These are phyloP conservation scores for Drosophila rhopaloa DNA, from an alignment of 1,140 invertebrate genomes.

Conservation along the genomic window DNA sequence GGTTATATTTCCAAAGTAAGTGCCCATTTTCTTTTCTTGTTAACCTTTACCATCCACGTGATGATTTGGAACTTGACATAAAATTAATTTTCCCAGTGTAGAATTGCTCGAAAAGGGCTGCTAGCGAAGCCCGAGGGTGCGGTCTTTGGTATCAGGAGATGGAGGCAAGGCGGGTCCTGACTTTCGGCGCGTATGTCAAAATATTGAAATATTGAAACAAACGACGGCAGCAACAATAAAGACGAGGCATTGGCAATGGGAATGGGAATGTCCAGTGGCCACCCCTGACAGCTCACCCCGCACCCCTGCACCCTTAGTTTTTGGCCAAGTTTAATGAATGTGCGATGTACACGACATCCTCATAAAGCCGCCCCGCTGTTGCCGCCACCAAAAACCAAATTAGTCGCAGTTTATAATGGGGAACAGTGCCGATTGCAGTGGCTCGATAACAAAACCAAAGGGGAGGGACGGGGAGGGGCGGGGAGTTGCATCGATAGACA, in stretches of 20 bases:
- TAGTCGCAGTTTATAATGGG: conserved; percentile 60
- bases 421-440: conserved; percentile 58
- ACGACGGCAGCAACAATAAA: conserved; percentile 49
- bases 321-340: conserved; percentile 72
- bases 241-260: conserved; percentile 28
- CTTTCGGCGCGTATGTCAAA: conserved; percentile 77
- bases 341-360: conserved; percentile 77
- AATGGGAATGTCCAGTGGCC: conserved; percentile 19
- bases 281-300: conserved; percentile 6
- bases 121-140: conserved; percentile 23
- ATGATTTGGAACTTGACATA: too few relatives aligned
- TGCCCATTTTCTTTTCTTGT: too few relatives aligned
- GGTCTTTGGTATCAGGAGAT: conserved; percentile 22
- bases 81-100: not conserved
- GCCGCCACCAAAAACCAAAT: conserved; percentile 62
- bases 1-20: too few relatives aligned
- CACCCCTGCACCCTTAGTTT: conserved; percentile 7
- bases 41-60: too few relatives aligned
- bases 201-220: conserved; percentile 81
- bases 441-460: conserved; percentile 47
- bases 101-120: conserved; percentile 27
- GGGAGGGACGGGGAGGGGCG: conserved; percentile 8
- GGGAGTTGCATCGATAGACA: conserved; percentile 43
- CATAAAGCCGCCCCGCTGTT: conserved; percentile 59
- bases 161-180: conserved; percentile 40